Percentiles rank a stretch among this genome's conserved stretches.
Evolutionary conservation across 1,140 invertebrate species (phyloP).

Genomic region (Drosophila azteca): DNA sequence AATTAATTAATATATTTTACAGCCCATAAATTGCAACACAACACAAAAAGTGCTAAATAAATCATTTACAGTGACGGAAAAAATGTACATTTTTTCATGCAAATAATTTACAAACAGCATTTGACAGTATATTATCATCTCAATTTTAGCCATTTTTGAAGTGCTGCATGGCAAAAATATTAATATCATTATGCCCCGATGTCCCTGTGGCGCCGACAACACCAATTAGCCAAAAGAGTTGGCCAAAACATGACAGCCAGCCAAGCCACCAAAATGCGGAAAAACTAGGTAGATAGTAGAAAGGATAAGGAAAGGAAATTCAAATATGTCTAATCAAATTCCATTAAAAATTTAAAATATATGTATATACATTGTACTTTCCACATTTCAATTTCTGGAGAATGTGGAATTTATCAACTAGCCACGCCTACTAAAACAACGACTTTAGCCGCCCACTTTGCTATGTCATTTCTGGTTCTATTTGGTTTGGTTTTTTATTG

Average conservation of each 20-base stretch:
- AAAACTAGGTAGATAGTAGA: slow-evolving; percentile 6
- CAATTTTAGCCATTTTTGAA: slow-evolving; percentile 11
- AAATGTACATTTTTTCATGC: slow-evolving; percentile 27
- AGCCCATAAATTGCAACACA: slow-evolving; percentile 46
- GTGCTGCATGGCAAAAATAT: slow-evolving; percentile 28
- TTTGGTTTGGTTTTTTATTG: slow-evolving; percentile 51
- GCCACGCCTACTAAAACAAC: too few species aligned
- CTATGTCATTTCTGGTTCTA: slow-evolving; percentile 37
- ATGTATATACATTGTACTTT: too few species aligned
- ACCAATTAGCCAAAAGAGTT: slow-evolving; percentile 66
- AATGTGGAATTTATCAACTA: too few species aligned
- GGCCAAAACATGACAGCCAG: slow-evolving; percentile 52
- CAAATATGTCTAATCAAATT: slow-evolving; percentile 26
- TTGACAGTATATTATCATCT: slow-evolving; percentile 32
- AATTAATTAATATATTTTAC: slow-evolving; percentile 74
- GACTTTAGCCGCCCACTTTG: slow-evolving; percentile 11
- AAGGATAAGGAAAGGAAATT: slow-evolving; percentile 4
- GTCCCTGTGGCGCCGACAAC: slow-evolving; percentile 61
- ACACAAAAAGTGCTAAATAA: slow-evolving; percentile 52
- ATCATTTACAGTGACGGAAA: slow-evolving; percentile 54
- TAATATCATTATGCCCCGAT: slow-evolving; percentile 54
- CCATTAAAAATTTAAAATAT: slow-evolving; percentile 3
- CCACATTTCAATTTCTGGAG: neutral
- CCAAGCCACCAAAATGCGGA: neutral
- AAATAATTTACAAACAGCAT: slow-evolving; percentile 36